Conservation (phyloP, 2,797 vertebrate genomes). For the Pygocentrus nattereri region DNA sequence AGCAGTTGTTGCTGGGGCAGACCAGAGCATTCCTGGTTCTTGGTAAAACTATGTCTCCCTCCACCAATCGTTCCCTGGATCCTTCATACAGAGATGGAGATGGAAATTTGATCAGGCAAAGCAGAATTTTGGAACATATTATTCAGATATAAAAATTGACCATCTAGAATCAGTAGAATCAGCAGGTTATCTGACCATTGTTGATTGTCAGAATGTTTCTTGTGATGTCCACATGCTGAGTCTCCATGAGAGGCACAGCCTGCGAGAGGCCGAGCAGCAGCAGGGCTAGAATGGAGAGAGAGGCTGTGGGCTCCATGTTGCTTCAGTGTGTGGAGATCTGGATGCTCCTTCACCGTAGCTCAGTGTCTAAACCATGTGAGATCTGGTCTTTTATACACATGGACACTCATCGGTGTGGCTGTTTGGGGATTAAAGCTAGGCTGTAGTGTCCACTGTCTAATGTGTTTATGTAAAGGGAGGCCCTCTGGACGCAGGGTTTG, state of each 20-base stretch:
- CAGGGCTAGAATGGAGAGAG: constrained; percentile 46
- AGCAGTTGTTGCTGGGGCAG: constrained; percentile 42
- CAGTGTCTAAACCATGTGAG: constrained; percentile 24
- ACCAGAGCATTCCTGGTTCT: constrained; percentile 49
- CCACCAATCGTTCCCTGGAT: constrained; percentile 49
- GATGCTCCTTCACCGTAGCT: constrained; percentile 22
- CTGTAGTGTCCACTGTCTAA: constrained; percentile 3
- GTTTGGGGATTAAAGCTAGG: neutral
- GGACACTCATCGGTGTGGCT: constrained; percentile 15
- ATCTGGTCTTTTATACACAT: constrained; percentile 61
- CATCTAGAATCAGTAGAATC: neutral
- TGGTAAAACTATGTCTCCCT: constrained; percentile 56
- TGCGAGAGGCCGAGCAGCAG: constrained; percentile 36
- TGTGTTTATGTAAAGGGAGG: neutral
- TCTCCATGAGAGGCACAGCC: neutral
- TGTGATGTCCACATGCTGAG: constrained; percentile 41
- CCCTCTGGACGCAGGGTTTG: neutral
- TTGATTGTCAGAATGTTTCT: constrained; percentile 51
- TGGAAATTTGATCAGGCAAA: neutral
- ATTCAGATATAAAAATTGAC: neutral
- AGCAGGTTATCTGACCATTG: constrained; percentile 32
- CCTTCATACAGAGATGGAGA: constrained; percentile 31
- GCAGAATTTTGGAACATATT: neutral
- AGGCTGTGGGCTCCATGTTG: constrained; percentile 49
- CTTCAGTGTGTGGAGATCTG: constrained; percentile 37